Percentiles rank a stretch among this genome's conserved stretches.
These are phyloP conservation scores for Dioctria rufipes DNA, from an alignment of 2,888 invertebrate species.

Conservation along the genomic window DNA sequence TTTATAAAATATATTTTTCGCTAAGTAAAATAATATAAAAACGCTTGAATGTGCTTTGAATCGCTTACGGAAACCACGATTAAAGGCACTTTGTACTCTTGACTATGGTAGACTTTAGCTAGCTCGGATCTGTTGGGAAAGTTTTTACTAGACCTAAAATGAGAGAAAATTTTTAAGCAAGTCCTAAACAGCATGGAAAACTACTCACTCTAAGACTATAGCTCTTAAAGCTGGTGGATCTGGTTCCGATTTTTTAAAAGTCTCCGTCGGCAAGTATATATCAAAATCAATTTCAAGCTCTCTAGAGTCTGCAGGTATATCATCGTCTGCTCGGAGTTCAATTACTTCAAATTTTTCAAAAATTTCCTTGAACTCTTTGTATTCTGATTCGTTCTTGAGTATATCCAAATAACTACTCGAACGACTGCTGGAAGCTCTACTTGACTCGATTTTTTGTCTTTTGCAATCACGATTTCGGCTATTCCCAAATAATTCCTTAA, in stretches of 20 bases:
- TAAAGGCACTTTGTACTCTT: slow-evolving; percentile 64
- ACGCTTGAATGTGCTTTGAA: slow-evolving; percentile 69
- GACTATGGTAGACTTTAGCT: slow-evolving; percentile 62
- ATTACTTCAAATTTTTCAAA: slow-evolving; percentile 67
- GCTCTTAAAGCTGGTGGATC: slow-evolving; percentile 65
- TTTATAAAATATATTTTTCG: slow-evolving; percentile 9
- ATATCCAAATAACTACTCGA: slow-evolving; percentile 64
- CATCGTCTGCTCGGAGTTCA: slow-evolving; percentile 58
- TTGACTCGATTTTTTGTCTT: background rate
- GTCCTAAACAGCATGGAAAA: background rate
- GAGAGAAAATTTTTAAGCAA: slow-evolving; percentile 5
- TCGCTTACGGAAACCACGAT: slow-evolving; percentile 68
- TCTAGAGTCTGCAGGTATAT: slow-evolving; percentile 49
- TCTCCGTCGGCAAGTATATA: slow-evolving; percentile 63
- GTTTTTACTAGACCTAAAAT: slow-evolving; percentile 58
- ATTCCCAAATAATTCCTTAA: background rate
- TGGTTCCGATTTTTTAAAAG: slow-evolving; percentile 65
- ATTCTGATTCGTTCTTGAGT: slow-evolving; percentile 63
- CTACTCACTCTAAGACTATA: slow-evolving; percentile 62
- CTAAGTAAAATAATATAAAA: slow-evolving; percentile 68
- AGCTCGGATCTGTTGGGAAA: slow-evolving; percentile 67
- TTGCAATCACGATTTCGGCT: slow-evolving; percentile 46
- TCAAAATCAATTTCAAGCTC: slow-evolving; percentile 65
- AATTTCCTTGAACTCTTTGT: slow-evolving; percentile 62
- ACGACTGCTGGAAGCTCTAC: background rate